These are phyloP conservation scores for Muscicapa adusta DNA, from an alignment of 2,113 vertebrate genomes.

Conservation along the genomic window DNA sequence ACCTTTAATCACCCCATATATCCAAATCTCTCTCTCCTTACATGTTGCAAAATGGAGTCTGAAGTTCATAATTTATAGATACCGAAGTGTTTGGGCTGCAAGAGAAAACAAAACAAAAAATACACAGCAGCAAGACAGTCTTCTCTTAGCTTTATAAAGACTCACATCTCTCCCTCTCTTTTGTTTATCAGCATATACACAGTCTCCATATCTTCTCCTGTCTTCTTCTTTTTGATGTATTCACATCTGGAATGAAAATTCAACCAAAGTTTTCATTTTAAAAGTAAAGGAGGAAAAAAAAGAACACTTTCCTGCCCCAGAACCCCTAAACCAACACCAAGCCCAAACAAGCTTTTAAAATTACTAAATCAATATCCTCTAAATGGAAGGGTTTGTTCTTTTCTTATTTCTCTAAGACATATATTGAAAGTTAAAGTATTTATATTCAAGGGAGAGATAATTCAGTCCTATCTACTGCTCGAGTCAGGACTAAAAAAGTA, in stretches of 20 bases:
- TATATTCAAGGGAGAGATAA: neutral
- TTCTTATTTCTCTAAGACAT: neutral
- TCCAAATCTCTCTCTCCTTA: neutral
- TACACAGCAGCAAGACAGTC: neutral
- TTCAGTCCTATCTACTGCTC: neutral
- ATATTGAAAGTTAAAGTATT: neutral
- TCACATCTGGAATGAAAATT: neutral
- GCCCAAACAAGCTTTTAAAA: neutral
- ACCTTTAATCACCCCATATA: neutral
- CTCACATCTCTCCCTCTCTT: neutral
- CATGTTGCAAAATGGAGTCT: neutral
- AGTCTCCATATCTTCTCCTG: neutral
- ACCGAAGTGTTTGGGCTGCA: neutral
- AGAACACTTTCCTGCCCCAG: accelerated
- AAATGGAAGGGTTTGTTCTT: neutral
- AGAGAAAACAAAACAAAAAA: neutral
- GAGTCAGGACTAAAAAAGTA: neutral
- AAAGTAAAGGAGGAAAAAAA: neutral
- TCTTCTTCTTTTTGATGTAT: neutral
- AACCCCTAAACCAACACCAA: neutral
- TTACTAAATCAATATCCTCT: neutral
- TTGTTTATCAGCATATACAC: neutral
- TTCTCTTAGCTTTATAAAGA: neutral
- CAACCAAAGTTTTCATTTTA: neutral
- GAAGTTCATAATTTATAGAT: neutral